Conservation (phyloP, 2,113 vertebrate species). For the Zingel zingel region DNA sequence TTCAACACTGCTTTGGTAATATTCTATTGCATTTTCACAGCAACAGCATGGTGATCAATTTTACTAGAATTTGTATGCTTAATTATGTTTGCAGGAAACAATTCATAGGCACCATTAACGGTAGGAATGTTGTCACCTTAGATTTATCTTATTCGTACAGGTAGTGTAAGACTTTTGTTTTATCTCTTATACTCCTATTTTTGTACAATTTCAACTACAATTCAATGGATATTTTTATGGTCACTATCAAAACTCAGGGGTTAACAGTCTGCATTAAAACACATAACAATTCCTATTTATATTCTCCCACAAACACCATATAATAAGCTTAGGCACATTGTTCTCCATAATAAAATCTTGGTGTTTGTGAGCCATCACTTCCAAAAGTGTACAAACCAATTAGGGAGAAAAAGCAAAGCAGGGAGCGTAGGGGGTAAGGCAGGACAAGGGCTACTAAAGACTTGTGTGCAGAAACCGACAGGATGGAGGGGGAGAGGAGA, state of each 20-base stretch:
- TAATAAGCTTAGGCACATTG: not conserved
- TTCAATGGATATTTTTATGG: not conserved
- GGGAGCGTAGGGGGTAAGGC: conserved; percentile 29
- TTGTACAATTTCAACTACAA: not conserved
- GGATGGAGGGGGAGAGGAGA: conserved; percentile 32
- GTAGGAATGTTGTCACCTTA: not conserved
- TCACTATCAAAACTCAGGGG: not conserved
- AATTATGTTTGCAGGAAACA: not conserved
- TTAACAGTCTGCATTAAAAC: not conserved
- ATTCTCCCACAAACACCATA: not conserved
- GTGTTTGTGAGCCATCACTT: conserved; percentile 21
- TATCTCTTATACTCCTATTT: too few relatives aligned
- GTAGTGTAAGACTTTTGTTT: not conserved
- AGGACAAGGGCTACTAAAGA: conserved; percentile 49
- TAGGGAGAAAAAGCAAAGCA: conserved; percentile 51
- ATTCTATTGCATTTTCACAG: not conserved
- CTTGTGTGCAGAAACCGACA: conserved; percentile 46
- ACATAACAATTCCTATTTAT: conserved; percentile 15
- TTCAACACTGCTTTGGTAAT: conserved; percentile 2
- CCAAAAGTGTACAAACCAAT: conserved; percentile 62
- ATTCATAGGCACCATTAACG: not conserved
- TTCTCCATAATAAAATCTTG: not conserved
- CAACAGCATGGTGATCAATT: not conserved
- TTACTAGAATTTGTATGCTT: not conserved
- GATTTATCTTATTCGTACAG: not conserved